Evolutionary conservation across 2,888 invertebrate species (phyloP), one percentile per base, ranked within the genome.

Genomic region (Polymixis flavicincta): DNA sequence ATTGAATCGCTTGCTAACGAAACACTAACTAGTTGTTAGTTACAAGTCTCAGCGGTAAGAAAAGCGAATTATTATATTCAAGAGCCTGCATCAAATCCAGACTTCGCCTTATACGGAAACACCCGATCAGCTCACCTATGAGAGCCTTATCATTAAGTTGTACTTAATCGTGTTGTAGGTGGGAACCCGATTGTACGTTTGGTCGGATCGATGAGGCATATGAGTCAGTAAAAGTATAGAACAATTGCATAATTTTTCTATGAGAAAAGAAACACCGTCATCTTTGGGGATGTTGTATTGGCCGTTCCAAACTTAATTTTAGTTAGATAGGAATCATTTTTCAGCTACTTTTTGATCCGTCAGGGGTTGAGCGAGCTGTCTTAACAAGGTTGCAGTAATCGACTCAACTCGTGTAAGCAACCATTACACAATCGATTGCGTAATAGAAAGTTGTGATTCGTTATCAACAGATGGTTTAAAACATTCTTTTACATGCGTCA

Each of bases 371-470:
- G 70, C 61, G 79, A 87, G 76, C 78, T 80, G 85, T 84, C 74
- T 88, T 88, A 85, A 88, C 87, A 89, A 89, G 88, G 89, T 91
- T 90, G 90, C 89, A 88, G 85, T 85, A 85, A 88, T 86, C 80
- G 80, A 74, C 83, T 84, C 89, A 89, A 90, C 89, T 90, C 89
- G 90, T 90, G 90, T 89, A 89, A 89, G 89, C 85, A 88, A 90
- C 87, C 78, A 85, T 91, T 93, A 88, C 91, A 91, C 87, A 92
- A 93, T 90, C 87, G 80, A 88, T 92, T 92, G 84, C 89, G 90
- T 85, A 90, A 87, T 87, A 88, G 86, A 85, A 85, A 88, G 86
- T 88, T 89, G 87, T 88, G 84, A 90, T 88, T 87, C 80, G 87
- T 89, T 90, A 89, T 90, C 88, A 87, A 82, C 88, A 85, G 87